Evolutionary conservation across 2,113 vertebrate genomes (phyloP), one percentile per base, ranked within the genome.

Genomic region (Neolamprologus kungweensis): DNA sequence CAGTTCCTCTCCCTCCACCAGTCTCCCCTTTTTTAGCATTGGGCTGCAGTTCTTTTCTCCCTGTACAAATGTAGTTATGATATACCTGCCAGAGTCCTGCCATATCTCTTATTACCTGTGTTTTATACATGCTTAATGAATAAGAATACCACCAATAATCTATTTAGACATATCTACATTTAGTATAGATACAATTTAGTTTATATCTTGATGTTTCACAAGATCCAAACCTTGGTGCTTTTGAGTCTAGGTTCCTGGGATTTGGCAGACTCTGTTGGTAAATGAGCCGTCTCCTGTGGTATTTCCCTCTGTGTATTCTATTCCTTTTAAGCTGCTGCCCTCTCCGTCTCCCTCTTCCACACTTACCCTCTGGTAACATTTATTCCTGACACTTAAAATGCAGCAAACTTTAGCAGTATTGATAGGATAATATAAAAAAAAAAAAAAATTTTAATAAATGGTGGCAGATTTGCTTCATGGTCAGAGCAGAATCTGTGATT

Each of bases 211-310:
- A 26, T 68, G 55, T 89, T 84, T 85, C 40, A 80, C 35, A n/a
- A 21, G 45, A 83, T 81, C 28, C 78, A 86, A 88, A 81, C 80
- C 60, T 75, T 21, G 14, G 42, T 53, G 65, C 65, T 57, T 80
- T 9, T 82, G 45, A 47, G 83, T 85, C 79, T 33, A 80, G 54
- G n/a, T 84, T 50, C 17, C 68, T 80, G 85, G 87, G 88, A 92
- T 90, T 91, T 93, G 89, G 90, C 92, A 93, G 90, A 91, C 89
- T 94, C 92, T 94, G 88, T 71, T 90, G 89, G 94, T 92, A 83
- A 84, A 90, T 88, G 83, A 91, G 88, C 80, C 51, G 55, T 92
- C 86, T 93, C 91, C 91, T 87, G 91, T 90, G 80, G 88, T 93
- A 88, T 88, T 91, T 94, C 86, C 84, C 87, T 92, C 88, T 95